Evolutionary conservation across 2,888 invertebrate species (phyloP).

Genomic region (Lasius fuliginosus): DNA sequence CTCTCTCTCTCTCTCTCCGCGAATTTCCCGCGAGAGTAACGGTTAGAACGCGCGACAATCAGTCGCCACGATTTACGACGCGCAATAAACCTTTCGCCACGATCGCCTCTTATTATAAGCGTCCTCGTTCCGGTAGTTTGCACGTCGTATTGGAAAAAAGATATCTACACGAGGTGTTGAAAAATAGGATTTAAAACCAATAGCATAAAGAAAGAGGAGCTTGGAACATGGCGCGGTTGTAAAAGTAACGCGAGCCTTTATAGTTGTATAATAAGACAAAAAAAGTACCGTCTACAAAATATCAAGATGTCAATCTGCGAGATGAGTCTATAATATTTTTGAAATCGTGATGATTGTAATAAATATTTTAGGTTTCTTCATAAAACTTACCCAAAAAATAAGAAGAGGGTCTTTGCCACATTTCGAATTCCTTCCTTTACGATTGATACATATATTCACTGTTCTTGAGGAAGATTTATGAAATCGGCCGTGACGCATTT

Average conservation of each 20-base stretch:
- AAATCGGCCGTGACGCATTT: background rate
- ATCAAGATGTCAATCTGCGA: background rate
- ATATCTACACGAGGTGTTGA: conserved; percentile 6
- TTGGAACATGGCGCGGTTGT: background rate
- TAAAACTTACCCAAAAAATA: background rate
- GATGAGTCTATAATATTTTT: background rate
- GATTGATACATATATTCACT: no score
- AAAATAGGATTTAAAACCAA: conserved; percentile 24
- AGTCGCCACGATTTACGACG: conserved; percentile 60
- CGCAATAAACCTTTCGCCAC: conserved; percentile 63
- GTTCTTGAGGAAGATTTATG: background rate
- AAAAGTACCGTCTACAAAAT: background rate
- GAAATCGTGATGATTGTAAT: background rate
- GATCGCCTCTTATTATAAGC: conserved; percentile 61
- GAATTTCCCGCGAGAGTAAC: conserved; percentile 51
- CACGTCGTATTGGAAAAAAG: conserved; percentile 47
- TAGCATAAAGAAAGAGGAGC: background rate
- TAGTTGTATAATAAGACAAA: background rate
- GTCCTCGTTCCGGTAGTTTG: conserved; percentile 38
- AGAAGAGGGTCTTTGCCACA: background rate
- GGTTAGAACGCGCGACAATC: conserved; percentile 47
- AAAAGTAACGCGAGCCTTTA: background rate
- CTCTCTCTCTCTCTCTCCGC: conserved; percentile 13
- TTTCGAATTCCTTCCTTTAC: background rate
- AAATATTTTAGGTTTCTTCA: background rate